These are phyloP conservation scores for Chloroceryle inda DNA, from an alignment of 2,797 vertebrate species.

Conservation along the genomic window DNA sequence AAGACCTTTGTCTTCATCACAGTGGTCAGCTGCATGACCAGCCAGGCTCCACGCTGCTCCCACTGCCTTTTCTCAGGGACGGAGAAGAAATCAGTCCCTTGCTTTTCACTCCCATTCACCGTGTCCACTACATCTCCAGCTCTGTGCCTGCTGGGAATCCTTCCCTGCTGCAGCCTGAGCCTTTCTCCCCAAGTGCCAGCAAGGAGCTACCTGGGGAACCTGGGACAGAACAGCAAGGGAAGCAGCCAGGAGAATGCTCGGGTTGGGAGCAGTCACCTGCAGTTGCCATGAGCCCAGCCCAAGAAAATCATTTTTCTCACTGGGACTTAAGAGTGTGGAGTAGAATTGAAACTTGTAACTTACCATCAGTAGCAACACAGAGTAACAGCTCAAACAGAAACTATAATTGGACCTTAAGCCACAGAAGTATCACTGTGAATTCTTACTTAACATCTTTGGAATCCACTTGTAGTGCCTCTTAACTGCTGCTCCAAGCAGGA, in stretches of 20 bases:
- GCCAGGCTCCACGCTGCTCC: neutral
- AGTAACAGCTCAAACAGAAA: neutral
- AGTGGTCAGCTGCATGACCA: neutral
- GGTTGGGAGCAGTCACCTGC: neutral
- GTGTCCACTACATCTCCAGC: rapidly evolving
- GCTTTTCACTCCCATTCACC: neutral
- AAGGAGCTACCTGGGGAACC: neutral
- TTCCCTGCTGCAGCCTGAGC: neutral
- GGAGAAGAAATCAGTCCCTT: neutral
- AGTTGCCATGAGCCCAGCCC: rapidly evolving
- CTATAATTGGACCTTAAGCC: neutral
- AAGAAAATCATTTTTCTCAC: neutral
- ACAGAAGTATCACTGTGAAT: neutral
- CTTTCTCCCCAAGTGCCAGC: neutral
- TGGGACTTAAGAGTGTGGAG: neutral
- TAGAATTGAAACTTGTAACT: neutral
- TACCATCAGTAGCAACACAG: neutral
- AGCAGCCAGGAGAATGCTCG: neutral
- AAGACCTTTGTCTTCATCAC: neutral
- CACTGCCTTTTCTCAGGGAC: neutral
- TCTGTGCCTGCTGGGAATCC: neutral
- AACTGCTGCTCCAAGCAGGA: neutral
- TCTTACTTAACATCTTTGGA: neutral
- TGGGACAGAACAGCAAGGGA: neutral
- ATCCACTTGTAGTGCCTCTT: neutral